Evolutionary conservation across 2,113 vertebrate genomes (phyloP).

Genomic region (Cervus canadensis): DNA sequence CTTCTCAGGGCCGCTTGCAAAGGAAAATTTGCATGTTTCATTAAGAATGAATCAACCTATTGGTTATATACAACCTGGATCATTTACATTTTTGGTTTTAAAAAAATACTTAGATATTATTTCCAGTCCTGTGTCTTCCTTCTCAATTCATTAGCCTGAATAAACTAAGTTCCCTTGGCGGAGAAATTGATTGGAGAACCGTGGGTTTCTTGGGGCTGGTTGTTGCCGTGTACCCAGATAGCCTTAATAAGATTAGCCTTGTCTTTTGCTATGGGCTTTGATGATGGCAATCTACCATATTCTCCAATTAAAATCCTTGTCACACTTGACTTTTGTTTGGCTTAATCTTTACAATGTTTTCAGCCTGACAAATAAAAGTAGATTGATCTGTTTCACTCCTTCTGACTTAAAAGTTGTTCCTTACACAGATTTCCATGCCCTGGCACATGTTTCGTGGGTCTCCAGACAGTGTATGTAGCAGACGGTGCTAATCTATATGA

Average conservation of each 20-base stretch:
- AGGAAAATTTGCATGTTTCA: conserved; percentile 62
- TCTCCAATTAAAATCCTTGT: conserved; percentile 59
- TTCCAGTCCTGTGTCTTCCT: not conserved
- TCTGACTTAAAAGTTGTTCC: conserved; percentile 42
- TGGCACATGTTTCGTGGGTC: not conserved
- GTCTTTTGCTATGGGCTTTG: conserved; percentile 63
- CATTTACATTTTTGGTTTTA: conserved; percentile 33
- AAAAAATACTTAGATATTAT: conserved; percentile 40
- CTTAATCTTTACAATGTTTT: conserved; percentile 62
- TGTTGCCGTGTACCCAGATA: conserved; percentile 37
- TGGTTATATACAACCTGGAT: conserved; percentile 25
- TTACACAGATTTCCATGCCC: conserved; percentile 20
- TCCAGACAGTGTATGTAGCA: conserved; percentile 1
- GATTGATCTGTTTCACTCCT: conserved; percentile 50
- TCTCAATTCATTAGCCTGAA: conserved; percentile 58
- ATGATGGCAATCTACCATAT: conserved; percentile 49
- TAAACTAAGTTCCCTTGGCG: conserved; percentile 42
- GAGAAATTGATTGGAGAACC: conserved; percentile 58
- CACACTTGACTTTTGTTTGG: conserved; percentile 65
- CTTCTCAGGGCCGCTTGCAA: conserved; percentile 41
- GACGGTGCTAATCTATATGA: conserved; percentile 42
- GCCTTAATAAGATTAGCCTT: conserved; percentile 61
- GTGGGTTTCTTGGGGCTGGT: conserved; percentile 32
- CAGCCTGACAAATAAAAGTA: conserved; percentile 46
- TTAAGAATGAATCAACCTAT: conserved; percentile 48